A percentile compares a stretch with the other conserved stretches of the same genome.
Evolutionary conservation across 2,888 invertebrate species (phyloP).

Genomic region (Norana najaformis): DNA sequence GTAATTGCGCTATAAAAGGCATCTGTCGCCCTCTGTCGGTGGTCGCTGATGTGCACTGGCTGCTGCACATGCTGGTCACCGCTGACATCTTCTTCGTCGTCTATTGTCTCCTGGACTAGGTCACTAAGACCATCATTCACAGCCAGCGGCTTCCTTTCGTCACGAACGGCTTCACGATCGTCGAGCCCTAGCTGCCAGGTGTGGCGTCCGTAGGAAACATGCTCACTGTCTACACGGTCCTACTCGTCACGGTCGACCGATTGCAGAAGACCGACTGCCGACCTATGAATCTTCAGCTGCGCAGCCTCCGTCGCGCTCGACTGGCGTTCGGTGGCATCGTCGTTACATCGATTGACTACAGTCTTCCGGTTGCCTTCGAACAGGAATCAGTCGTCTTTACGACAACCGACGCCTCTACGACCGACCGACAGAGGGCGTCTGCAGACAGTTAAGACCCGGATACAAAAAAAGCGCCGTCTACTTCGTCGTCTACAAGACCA

Average conservation of each 20-base stretch:
- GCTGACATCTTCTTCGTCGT: conserved; percentile 43
- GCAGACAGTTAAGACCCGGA: neutral
- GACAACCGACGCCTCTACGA: neutral
- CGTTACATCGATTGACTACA: conserved; percentile 41
- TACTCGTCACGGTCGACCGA: conserved; percentile 45
- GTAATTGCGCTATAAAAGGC: too few species aligned
- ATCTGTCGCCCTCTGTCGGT: too few species aligned
- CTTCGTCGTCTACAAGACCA: conserved; percentile 44
- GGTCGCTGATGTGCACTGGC: conserved; percentile 32
- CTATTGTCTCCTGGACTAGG: conserved; percentile 43
- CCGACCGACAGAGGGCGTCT: neutral
- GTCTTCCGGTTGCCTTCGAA: conserved; percentile 44
- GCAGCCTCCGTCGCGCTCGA: conserved; percentile 37
- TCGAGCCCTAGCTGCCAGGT: conserved; percentile 29
- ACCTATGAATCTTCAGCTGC: conserved; percentile 40
- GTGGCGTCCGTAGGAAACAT: conserved; percentile 43
- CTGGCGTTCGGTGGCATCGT: conserved; percentile 31
- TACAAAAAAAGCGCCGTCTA: conserved; percentile 39
- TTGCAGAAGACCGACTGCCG: conserved; percentile 45
- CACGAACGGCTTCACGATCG: conserved; percentile 14
- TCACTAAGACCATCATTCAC: conserved; percentile 37
- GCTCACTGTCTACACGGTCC: conserved; percentile 44
- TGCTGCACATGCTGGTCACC: conserved; percentile 43
- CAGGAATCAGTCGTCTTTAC: conserved; percentile 25
- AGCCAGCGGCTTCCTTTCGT: conserved; percentile 27